Evolutionary conservation across 1,140 invertebrate genomes (phyloP).

Genomic region (Papilio polytes): DNA sequence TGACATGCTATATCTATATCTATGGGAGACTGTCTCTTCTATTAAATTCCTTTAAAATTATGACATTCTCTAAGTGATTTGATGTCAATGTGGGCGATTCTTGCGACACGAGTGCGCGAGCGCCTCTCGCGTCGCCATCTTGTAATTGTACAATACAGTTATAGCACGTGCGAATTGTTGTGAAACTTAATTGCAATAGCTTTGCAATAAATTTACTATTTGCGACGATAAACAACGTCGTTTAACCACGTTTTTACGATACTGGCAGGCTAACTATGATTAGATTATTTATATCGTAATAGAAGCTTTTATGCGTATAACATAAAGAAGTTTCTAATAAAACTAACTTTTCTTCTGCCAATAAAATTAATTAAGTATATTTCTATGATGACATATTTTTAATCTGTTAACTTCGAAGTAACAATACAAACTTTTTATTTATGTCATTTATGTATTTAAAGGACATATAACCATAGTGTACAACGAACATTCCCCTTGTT

Average conservation of each 20-base stretch:
- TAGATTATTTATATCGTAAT: background rate
- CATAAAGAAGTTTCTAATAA: too few relatives aligned
- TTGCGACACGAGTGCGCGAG: conserved; percentile 16
- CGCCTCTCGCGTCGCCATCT: conserved; percentile 24
- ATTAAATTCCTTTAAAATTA: background rate
- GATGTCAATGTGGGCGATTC: background rate
- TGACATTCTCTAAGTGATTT: conserved; percentile 8
- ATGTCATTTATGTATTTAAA: background rate
- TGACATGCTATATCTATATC: background rate
- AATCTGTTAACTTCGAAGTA: too few relatives aligned
- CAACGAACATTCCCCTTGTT: conserved; percentile 44
- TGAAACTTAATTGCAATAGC: conserved; percentile 20
- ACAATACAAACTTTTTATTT: too few relatives aligned
- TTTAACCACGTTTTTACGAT: background rate
- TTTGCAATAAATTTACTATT: background rate
- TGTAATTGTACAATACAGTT: conserved; percentile 27
- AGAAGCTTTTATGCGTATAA: background rate
- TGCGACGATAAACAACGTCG: background rate
- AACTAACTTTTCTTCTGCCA: too few relatives aligned
- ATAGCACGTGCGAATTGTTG: conserved; percentile 32
- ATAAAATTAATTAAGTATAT: too few relatives aligned
- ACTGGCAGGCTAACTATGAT: background rate
- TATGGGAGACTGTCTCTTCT: background rate
- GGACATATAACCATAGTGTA: conserved; percentile 9
- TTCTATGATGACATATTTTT: too few relatives aligned